Percentiles rank a stretch among this genome's conserved stretches.
Conservation (phyloP, 2,797 vertebrate species). For the Gila robusta region DNA sequence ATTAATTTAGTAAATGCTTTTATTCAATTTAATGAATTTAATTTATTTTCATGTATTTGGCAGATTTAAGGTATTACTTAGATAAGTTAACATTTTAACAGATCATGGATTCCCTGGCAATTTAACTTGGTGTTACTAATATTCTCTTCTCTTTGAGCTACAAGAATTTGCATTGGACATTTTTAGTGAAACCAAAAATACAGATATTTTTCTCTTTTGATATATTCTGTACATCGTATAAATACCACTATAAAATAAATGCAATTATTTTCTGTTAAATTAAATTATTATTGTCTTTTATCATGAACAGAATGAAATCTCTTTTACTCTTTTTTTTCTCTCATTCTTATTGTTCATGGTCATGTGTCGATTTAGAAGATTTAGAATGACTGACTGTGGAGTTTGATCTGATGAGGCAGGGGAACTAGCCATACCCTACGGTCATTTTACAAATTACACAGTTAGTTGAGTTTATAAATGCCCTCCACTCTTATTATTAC, state of each 20-base stretch:
- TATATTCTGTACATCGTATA: background rate
- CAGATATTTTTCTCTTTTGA: too few species aligned
- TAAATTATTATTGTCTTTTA: background rate
- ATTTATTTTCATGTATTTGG: background rate
- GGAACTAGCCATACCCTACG: conserved; percentile 61
- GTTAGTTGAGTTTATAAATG: conserved; percentile 60
- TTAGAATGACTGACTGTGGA: conserved; percentile 55
- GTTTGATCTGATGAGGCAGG: conserved; percentile 43
- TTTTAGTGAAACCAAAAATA: background rate
- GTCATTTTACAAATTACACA: conserved; percentile 67
- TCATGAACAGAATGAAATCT: background rate
- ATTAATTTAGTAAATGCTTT: background rate
- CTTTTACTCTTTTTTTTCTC: background rate
- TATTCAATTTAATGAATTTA: background rate
- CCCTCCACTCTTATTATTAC: conserved; percentile 59
- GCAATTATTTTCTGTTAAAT: background rate
- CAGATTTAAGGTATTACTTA: background rate
- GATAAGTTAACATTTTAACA: background rate
- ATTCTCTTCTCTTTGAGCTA: background rate
- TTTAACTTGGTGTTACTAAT: background rate
- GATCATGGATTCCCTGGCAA: background rate
- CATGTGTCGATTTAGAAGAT: conserved; percentile 47
- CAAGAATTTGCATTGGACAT: background rate
- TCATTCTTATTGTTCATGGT: background rate
- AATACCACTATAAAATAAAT: background rate